These are phyloP conservation scores for Sesamia nonagrioides DNA, from an alignment of 1,140 invertebrate genomes.

Conservation along the genomic window DNA sequence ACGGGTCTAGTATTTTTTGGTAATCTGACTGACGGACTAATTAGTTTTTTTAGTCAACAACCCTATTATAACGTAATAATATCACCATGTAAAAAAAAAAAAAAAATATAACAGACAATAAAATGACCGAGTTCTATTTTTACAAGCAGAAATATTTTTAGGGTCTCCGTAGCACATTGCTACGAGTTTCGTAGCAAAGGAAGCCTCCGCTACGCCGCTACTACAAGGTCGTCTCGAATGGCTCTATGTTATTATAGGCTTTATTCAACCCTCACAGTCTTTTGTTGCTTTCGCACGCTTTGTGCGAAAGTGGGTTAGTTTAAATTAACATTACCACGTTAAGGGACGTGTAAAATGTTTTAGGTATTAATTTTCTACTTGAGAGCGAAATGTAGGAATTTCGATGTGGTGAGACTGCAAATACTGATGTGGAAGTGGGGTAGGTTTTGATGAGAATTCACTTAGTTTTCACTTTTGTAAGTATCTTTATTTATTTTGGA, in stretches of 20 bases:
- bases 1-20: no score
- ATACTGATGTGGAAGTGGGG: neutral
- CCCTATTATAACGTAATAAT: no score
- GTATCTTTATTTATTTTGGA: neutral
- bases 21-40: no score
- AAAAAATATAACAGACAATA: neutral
- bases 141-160: neutral
- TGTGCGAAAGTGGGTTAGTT: constrained; percentile 72
- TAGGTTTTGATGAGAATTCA: neutral
- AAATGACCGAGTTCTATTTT: no score
- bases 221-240: constrained; percentile 67
- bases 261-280: constrained; percentile 62
- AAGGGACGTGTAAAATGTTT: constrained; percentile 30
- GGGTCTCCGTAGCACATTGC: constrained; percentile 49
- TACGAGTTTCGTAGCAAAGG: constrained; percentile 58
- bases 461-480: neutral
- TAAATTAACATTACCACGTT: constrained; percentile 60
- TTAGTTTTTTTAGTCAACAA: no score
- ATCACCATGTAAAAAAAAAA: neutral
- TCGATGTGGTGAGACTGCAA: neutral
- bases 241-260: constrained; percentile 64
- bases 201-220: constrained; percentile 50
- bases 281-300: constrained; percentile 68
- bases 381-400: neutral
- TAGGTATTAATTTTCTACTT: constrained; percentile 6